Evolutionary conservation across 2,113 vertebrate species (phyloP), one percentile per base, ranked within the genome.

Genomic region (Odobenus rosmarus): DNA sequence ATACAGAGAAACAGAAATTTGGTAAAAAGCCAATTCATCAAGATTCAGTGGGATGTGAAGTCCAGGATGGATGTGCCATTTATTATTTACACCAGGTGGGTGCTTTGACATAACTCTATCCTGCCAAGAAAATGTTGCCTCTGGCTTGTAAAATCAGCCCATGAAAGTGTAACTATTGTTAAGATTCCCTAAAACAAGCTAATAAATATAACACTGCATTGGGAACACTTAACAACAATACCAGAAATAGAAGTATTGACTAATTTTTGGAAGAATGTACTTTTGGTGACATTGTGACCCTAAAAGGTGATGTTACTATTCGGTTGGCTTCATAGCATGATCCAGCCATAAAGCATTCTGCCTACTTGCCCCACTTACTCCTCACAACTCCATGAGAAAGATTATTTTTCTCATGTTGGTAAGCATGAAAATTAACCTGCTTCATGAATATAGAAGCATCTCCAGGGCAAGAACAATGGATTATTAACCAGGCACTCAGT

Each of bases 11-110:
- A 18, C 13, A 96, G 23, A 90, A 88, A 69, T 76, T 92, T 94
- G 36, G 59, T 94, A 57, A 93, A 92, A 84, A 55, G 18, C 4
- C n/a, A 72, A 95, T 94, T 88, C 55, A 80, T 49, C 49, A 93
- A 93, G n/a, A 83, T 13, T 92, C 28, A 39, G 11, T 53, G 53
- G 7, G 53, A 21, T 24, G 28, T 88, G 92, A 91, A 28, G 24
- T n/a, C 51, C 23, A 71, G 31, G 24, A 79, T 36, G 26, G 12
- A 67, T 24, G 24, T 62, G 18, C 36, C 36, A 79, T 76, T 96
- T 49, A 36, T 21, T 84, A 15, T 89, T 93, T 83, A 61, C 24
- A 42, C 4, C 26, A 88, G 3, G 36, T 72, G 71, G 15, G 18
- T 86, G 15, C 46, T 81, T 93, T 67, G 39, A 24, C 7, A 18